Conservation (phyloP, 2,888 invertebrate species). For the Tuta absoluta region DNA sequence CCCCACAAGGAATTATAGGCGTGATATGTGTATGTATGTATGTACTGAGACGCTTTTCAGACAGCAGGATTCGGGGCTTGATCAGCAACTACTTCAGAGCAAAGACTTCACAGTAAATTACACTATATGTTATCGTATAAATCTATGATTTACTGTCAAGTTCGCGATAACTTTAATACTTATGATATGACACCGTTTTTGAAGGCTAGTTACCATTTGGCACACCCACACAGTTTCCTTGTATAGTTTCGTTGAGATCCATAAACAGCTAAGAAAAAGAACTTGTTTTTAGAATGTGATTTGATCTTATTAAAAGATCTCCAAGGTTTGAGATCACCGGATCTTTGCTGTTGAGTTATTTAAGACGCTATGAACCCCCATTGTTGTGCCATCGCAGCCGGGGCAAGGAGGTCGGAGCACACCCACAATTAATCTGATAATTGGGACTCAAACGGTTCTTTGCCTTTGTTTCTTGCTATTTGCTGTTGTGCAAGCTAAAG, state of each 20-base stretch:
- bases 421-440: slow-evolving; percentile 64
- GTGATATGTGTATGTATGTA: too few relatives aligned
- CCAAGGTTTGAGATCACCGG: slow-evolving; percentile 9
- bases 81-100: slow-evolving; percentile 67
- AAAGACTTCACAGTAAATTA: slow-evolving; percentile 77
- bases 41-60: too few relatives aligned
- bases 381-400: slow-evolving; percentile 54
- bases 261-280: background rate
- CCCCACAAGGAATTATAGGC: too few relatives aligned
- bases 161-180: too few relatives aligned
- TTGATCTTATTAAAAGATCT: background rate
- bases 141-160: too few relatives aligned
- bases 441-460: slow-evolving; percentile 57
- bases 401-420: slow-evolving; percentile 60
- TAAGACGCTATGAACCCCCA: slow-evolving; percentile 57
- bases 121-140: too few relatives aligned
- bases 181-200: background rate
- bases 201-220: background rate
- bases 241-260: background rate
- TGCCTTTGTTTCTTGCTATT: slow-evolving; percentile 45
- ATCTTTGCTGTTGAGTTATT: slow-evolving; percentile 10
- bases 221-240: slow-evolving; percentile 14
- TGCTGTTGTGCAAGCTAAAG: slow-evolving; percentile 34
- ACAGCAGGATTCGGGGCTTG: too few relatives aligned
- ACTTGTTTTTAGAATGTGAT: background rate